Conservation (phyloP, 1,140 invertebrate genomes). For the Agrypnia vestita region DNA sequence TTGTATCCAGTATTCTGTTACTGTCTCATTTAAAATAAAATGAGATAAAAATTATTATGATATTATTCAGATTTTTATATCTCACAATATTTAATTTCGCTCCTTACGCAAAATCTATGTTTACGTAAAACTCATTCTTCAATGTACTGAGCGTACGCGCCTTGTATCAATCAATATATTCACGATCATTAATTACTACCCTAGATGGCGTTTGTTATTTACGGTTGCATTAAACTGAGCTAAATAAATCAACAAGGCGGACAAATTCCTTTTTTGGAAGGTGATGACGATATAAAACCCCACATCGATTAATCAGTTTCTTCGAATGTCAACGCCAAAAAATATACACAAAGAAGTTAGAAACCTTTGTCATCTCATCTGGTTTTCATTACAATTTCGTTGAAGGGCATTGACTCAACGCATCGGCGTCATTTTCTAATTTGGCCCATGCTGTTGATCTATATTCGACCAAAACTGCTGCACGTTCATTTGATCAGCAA, state of each 20-base stretch:
- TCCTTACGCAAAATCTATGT: too few species aligned
- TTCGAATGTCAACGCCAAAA: neutral
- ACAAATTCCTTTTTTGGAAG: neutral
- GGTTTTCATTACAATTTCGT: too few species aligned
- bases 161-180: too few species aligned
- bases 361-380: neutral
- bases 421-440: neutral
- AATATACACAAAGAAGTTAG: neutral
- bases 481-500: neutral
- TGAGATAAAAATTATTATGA: too few species aligned
- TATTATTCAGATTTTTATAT: too few species aligned
- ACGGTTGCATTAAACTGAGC: neutral
- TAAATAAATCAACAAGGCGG: neutral
- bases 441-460: neutral
- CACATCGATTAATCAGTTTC: neutral
- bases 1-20: too few species aligned
- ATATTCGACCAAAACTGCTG: conserved; percentile 18
- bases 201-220: too few species aligned
- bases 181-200: too few species aligned
- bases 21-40: too few species aligned
- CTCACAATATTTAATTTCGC: too few species aligned
- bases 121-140: too few species aligned
- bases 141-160: too few species aligned
- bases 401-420: neutral
- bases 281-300: neutral